Evolutionary conservation across 2,113 vertebrate species (phyloP), one percentile per base, ranked within the genome.

Genomic region (Trinectes maculatus): DNA sequence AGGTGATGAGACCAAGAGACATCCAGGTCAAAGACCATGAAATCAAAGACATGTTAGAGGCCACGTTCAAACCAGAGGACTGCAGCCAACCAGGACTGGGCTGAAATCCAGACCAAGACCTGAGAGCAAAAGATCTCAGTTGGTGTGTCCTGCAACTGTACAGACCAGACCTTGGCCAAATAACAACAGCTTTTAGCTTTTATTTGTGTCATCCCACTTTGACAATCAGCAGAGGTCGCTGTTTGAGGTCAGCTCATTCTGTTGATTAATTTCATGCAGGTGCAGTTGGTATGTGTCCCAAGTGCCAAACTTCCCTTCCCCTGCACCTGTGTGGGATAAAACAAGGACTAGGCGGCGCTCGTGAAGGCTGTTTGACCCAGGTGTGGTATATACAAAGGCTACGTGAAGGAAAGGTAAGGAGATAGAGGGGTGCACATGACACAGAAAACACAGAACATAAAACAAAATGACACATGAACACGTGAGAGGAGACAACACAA

Each of bases 131-230:
- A 24, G 18, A 43, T 72, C 73, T 79, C 82, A 77, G 61, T 29
- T 74, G 65, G 63, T 70, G 39, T 66, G 68, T 67, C 44, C 70
- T 54, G 24, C 53, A 71, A 40, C 72, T 53, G 39, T 47, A 72
- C 48, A 71, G 49, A 79, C 74, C 76, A 85, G 75, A 85, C 82
- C 82, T 83, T 22, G 68, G 62, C 65, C 81, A 85, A 80, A 68
- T 57, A 46, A 61, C 15, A 22, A 56, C 2, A n/a, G n/a, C 1
- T 44, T 34, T 22, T 44, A 25, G 13, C 39, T 67, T 59, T 31
- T 40, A 5, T 65, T 64, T 12, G 43, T 60, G 72, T 69, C 44
- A 78, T 69, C 70, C 74, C 82, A 71, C 55, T 56, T 46, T 22
- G 40, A 44, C 16, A n/a, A 6, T 49, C 29, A 60, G 15, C 53